Conservation (phyloP, 2,113 vertebrate genomes). For the Gobiocypris rarus region DNA sequence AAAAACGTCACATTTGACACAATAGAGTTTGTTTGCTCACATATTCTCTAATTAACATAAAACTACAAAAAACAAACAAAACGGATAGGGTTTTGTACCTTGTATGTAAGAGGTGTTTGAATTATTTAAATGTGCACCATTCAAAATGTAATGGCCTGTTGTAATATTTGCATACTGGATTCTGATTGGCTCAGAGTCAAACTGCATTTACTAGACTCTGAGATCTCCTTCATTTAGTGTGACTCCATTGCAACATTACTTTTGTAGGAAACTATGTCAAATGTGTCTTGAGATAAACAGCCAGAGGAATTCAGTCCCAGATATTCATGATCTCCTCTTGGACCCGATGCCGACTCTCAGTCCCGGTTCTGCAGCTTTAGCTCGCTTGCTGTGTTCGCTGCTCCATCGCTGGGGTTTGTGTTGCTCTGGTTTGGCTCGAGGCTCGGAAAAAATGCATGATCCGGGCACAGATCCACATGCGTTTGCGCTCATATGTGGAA, state of each 20-base stretch:
- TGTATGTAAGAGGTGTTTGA: neutral
- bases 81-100: no score
- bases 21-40: no score
- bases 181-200: neutral
- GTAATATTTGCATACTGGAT: slow-evolving; percentile 1
- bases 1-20: no score
- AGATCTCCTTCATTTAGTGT: neutral
- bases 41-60: no score
- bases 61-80: no score
- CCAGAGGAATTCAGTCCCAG: neutral
- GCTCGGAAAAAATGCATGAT: slow-evolving; percentile 11
- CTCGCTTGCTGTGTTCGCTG: no score
- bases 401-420: no score
- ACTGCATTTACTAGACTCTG: neutral
- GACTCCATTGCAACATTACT: neutral
- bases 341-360: neutral
- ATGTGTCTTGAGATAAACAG: slow-evolving; percentile 5
- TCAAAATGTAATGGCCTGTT: neutral
- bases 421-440: neutral
- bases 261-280: neutral
- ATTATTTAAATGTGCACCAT: neutral
- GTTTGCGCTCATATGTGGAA: neutral
- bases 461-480: slow-evolving; percentile 6
- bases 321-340: slow-evolving; percentile 7
- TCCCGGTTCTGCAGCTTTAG: neutral